Evolutionary conservation across 2,113 vertebrate genomes (phyloP).

Genomic region (Lycaon pictus): DNA sequence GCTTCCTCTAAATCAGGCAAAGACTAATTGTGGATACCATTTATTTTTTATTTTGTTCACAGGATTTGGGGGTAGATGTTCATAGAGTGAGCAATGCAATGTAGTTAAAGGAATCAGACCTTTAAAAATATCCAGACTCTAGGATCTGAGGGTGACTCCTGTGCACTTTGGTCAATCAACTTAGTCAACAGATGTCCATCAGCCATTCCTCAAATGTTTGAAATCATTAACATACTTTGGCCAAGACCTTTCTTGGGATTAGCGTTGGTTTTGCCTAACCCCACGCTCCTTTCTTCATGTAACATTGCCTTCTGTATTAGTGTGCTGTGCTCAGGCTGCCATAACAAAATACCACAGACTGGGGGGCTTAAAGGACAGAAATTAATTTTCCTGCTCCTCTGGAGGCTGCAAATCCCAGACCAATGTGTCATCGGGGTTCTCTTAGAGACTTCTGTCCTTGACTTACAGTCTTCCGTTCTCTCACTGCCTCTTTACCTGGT

Average conservation of each 20-base stretch:
- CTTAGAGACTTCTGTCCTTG: neutral
- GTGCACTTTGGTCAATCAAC: neutral
- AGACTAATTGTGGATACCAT: neutral
- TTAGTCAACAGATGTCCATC: neutral
- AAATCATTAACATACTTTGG: neutral
- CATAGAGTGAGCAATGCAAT: neutral
- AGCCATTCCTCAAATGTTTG: neutral
- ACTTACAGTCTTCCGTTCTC: accelerated
- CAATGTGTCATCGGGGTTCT: neutral
- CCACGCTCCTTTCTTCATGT: neutral
- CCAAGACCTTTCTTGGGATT: neutral
- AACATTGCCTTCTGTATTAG: neutral
- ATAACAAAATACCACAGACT: neutral
- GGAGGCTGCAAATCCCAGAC: neutral
- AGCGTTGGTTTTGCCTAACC: neutral
- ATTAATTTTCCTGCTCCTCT: neutral
- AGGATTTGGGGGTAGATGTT: neutral
- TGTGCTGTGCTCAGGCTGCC: neutral
- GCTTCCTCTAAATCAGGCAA: neutral
- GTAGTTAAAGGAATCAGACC: neutral
- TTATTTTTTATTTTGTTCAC: conserved; percentile 12
- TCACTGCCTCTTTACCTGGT: neutral
- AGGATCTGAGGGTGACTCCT: neutral
- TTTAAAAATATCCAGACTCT: neutral
- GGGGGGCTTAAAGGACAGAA: neutral